Percentiles rank a stretch among this genome's conserved stretches.
Evolutionary conservation across 2,797 vertebrate genomes (phyloP).

Genomic region (Heliangelus exortis): DNA sequence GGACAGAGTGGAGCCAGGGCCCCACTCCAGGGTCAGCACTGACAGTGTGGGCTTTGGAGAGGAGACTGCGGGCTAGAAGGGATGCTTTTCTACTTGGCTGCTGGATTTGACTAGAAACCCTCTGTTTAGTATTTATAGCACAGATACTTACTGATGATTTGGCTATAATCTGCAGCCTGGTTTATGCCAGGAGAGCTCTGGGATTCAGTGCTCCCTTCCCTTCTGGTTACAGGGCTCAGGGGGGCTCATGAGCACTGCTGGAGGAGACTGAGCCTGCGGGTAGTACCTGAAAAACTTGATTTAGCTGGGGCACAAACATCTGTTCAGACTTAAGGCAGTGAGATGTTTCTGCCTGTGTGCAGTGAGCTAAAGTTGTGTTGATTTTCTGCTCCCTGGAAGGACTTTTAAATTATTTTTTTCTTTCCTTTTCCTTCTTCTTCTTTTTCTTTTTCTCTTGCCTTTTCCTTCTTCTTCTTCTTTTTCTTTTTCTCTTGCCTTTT

Average conservation of each 20-base stretch:
- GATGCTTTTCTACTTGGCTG: neutral
- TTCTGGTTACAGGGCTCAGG: neutral
- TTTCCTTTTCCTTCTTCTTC: neutral
- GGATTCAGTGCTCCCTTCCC: neutral
- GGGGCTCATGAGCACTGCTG: neutral
- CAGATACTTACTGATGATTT: neutral
- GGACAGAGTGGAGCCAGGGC: neutral
- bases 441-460: too few species aligned
- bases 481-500: too few species aligned
- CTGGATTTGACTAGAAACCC: neutral
- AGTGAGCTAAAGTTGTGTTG: neutral
- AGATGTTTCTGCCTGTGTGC: rapidly evolving
- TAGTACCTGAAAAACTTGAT: neutral
- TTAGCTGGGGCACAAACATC: neutral
- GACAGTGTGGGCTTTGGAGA: neutral
- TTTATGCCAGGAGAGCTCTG: neutral
- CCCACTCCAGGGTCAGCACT: neutral
- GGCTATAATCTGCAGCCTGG: neutral
- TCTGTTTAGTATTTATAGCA: neutral
- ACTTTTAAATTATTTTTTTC: neutral
- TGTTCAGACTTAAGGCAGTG: neutral
- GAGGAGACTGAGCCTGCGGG: neutral
- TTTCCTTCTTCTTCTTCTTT: neutral
- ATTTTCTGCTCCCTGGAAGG: neutral
- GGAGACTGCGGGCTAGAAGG: neutral